These are phyloP conservation scores for Drosophila suboccidentalis DNA, from an alignment of 2,888 invertebrate genomes.

Conservation along the genomic window DNA sequence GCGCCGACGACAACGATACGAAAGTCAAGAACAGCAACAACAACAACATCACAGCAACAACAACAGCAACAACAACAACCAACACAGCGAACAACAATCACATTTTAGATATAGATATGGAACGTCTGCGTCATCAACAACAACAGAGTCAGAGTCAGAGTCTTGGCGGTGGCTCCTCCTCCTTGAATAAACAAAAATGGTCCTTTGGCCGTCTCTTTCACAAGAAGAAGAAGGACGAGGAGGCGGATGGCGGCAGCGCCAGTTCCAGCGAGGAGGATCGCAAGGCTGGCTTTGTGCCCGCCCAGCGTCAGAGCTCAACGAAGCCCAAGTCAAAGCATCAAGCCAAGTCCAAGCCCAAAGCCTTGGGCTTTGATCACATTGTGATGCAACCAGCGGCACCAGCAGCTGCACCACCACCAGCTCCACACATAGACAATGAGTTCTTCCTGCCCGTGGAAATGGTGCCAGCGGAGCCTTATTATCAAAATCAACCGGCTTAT, in stretches of 20 bases:
- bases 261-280: slow-evolving; percentile 86
- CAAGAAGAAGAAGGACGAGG: slow-evolving; percentile 89
- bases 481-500: slow-evolving; percentile 71
- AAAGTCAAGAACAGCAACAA: slow-evolving; percentile 71
- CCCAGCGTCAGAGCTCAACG: slow-evolving; percentile 69
- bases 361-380: slow-evolving; percentile 89
- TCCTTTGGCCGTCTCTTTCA: slow-evolving; percentile 92
- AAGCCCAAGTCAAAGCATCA: slow-evolving; percentile 54
- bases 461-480: slow-evolving; percentile 68
- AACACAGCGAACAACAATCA: slow-evolving; percentile 29
- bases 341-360: no score
- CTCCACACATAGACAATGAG: slow-evolving; percentile 85
- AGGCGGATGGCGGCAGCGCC: slow-evolving; percentile 85
- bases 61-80: slow-evolving; percentile 84
- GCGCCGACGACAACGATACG: slow-evolving; percentile 72
- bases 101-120: slow-evolving; percentile 60
- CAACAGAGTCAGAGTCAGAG: slow-evolving; percentile 33
- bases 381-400: slow-evolving; percentile 80
- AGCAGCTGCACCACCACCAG: slow-evolving; percentile 19
- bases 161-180: slow-evolving; percentile 41
- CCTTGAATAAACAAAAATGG: slow-evolving; percentile 89
- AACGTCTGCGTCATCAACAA: slow-evolving; percentile 60
- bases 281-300: slow-evolving; percentile 84
- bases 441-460: slow-evolving; percentile 84
- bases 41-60: slow-evolving; percentile 85